A percentile compares a stretch with the other conserved stretches of the same genome.
These are phyloP conservation scores for Peromyscus maniculatus DNA, from an alignment of 2,113 vertebrate species.

Conservation along the genomic window DNA sequence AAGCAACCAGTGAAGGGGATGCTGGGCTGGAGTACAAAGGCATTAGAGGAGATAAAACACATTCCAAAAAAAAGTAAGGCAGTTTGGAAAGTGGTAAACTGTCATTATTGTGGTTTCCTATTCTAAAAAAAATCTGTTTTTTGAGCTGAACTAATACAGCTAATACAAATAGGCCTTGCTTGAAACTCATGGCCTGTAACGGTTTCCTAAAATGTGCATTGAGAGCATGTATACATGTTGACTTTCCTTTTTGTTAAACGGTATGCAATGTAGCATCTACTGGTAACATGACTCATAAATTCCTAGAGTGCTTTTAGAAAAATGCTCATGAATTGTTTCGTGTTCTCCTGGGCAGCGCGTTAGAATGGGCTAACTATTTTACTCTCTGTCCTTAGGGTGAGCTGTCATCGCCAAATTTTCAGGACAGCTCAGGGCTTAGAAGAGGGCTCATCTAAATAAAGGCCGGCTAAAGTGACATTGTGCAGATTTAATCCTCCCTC, in stretches of 20 bases:
- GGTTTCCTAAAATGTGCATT: neutral
- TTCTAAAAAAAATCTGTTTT: neutral
- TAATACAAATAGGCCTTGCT: neutral
- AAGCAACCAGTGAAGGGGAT: neutral
- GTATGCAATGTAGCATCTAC: neutral
- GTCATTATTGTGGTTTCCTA: neutral
- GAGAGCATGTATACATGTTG: neutral
- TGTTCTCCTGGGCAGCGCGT: neutral
- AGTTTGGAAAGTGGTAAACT: neutral
- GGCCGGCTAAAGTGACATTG: conserved; percentile 86
- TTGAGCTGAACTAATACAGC: neutral
- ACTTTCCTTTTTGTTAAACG: conserved; percentile 16
- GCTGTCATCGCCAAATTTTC: conserved; percentile 81
- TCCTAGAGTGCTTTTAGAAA: neutral
- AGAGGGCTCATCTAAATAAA: conserved; percentile 87
- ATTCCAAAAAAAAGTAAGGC: neutral
- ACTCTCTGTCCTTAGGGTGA: conserved; percentile 84
- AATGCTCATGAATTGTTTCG: neutral
- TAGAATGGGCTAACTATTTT: conserved; percentile 74
- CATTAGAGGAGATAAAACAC: neutral
- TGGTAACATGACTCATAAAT: neutral
- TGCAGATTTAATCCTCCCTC: conserved; percentile 86
- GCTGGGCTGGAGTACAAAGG: neutral
- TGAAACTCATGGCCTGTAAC: neutral
- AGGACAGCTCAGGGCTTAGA: conserved; percentile 86